Conservation (phyloP, 2,888 invertebrate species). For the Hirtodrosophila histrioides region DNA sequence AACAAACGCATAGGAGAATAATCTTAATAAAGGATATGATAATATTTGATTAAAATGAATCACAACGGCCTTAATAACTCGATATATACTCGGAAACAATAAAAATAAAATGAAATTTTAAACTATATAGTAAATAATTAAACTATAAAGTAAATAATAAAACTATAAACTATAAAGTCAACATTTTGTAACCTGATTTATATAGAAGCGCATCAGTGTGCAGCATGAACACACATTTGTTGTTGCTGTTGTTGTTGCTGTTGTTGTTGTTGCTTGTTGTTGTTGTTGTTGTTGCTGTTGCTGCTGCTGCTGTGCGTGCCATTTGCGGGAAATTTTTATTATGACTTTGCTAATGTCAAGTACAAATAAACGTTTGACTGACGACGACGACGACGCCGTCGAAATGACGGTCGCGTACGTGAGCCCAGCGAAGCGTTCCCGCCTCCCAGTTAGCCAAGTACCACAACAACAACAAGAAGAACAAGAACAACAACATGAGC, state of each 20-base stretch:
- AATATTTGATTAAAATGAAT: too few relatives aligned
- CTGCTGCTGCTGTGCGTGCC: slow-evolving; percentile 41
- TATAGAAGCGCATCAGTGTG: slow-evolving; percentile 34
- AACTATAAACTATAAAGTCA: too few relatives aligned
- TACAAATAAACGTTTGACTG: slow-evolving; percentile 77
- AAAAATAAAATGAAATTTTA: too few relatives aligned
- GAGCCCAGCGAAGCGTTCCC: slow-evolving; percentile 38
- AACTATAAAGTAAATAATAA: too few relatives aligned
- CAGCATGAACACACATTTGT: slow-evolving; percentile 30
- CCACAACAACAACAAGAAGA: slow-evolving; percentile 27
- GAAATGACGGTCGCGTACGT: slow-evolving; percentile 39
- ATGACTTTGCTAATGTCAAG: slow-evolving; percentile 80
- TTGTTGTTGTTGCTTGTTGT: slow-evolving; percentile 20
- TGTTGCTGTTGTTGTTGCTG: slow-evolving; percentile 18
- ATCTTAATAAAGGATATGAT: too few relatives aligned
- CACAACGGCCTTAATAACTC: too few relatives aligned
- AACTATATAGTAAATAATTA: too few relatives aligned
- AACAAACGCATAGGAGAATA: too few relatives aligned
- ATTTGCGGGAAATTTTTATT: slow-evolving; percentile 76
- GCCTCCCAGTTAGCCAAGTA: slow-evolving; percentile 26
- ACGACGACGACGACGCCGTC: slow-evolving; percentile 20
- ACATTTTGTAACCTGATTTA: slow-evolving; percentile 16
- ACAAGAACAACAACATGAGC: slow-evolving; percentile 29
- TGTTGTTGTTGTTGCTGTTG: slow-evolving; percentile 22
- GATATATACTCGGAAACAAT: too few relatives aligned